Evolutionary conservation across 2,888 invertebrate species (phyloP).

Genomic region (Sclerodermus sp.): DNA sequence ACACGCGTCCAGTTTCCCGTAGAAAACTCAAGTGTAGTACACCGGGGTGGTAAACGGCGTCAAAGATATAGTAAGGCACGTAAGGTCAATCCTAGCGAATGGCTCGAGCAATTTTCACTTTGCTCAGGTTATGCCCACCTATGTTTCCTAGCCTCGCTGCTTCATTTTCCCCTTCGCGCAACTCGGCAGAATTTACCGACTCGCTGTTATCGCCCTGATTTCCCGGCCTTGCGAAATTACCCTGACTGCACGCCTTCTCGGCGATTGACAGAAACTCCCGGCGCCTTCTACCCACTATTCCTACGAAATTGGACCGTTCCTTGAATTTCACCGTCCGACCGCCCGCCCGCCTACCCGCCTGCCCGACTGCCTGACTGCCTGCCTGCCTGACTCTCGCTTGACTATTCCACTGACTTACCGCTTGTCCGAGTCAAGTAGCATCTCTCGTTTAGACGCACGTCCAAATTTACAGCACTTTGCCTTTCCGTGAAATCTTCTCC

Average conservation of each 20-base stretch:
- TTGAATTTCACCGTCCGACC: not conserved
- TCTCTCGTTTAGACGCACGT: not conserved
- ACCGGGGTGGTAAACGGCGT: conserved; percentile 3
- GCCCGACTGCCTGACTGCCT: no score
- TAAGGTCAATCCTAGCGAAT: conserved; percentile 38
- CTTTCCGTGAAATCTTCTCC: no score
- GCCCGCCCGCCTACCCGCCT: not conserved
- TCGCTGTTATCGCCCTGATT: conserved; percentile 35
- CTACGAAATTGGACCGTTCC: not conserved
- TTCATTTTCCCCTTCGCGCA: conserved; percentile 7
- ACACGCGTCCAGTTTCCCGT: no score
- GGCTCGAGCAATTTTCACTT: conserved; percentile 46
- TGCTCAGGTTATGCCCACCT: conserved; percentile 33
- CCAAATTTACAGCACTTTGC: no score
- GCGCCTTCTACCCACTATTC: not conserved
- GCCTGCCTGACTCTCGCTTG: no score
- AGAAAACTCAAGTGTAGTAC: no score
- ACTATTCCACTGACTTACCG: no score
- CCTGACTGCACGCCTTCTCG: conserved; percentile 29
- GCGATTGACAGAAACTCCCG: conserved; percentile 40
- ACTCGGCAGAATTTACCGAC: conserved; percentile 30
- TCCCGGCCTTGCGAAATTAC: conserved; percentile 41
- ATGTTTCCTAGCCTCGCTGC: conserved; percentile 22
- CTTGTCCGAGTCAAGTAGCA: conserved; percentile 15
- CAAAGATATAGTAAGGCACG: conserved; percentile 24